phyloP scores from a whole-genome alignment of 2,113 vertebrate genomes.

The Bufo gargarizans region DNA sequence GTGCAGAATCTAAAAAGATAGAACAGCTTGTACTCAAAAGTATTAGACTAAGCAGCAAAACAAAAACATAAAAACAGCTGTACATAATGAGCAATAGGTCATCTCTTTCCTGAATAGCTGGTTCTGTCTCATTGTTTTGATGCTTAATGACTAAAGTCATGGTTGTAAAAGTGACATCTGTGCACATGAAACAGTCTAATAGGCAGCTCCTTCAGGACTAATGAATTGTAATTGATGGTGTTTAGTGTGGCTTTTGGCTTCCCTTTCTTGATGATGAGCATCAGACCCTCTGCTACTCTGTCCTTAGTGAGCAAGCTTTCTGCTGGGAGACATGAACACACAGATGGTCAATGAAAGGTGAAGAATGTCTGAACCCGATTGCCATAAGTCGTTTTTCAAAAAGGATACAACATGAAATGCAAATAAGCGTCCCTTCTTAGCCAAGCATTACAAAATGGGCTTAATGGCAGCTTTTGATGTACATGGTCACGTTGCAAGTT shows the following conservation, averaged over 20 bases:
- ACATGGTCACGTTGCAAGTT: conserved; percentile 67
- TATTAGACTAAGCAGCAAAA: neutral
- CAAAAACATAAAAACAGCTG: conserved; percentile 19
- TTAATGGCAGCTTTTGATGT: conserved; percentile 71
- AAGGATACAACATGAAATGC: conserved; percentile 76
- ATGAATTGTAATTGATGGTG: conserved; percentile 85
- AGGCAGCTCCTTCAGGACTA: conserved; percentile 80
- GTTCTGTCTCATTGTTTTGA: conserved; percentile 46
- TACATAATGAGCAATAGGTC: conserved; percentile 18
- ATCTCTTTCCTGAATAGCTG: conserved; percentile 27
- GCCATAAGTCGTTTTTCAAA: conserved; percentile 73
- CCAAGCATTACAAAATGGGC: conserved; percentile 69
- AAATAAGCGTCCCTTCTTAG: conserved; percentile 78
- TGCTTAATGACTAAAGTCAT: conserved; percentile 76
- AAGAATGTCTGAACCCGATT: conserved; percentile 69
- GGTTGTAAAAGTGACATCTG: conserved; percentile 77
- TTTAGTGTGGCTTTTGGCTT: conserved; percentile 77
- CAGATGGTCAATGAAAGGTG: conserved; percentile 90
- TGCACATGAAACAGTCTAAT: conserved; percentile 75
- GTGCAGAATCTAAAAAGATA: neutral
- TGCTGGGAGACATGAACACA: conserved; percentile 72
- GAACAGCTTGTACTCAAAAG: neutral
- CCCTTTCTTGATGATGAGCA: conserved; percentile 69
- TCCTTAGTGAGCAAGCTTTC: conserved; percentile 70
- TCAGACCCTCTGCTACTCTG: conserved; percentile 73